Base-by-base conservation (phyloP, 2,113 vertebrate species). In the Phocoena sinus region DNA sequence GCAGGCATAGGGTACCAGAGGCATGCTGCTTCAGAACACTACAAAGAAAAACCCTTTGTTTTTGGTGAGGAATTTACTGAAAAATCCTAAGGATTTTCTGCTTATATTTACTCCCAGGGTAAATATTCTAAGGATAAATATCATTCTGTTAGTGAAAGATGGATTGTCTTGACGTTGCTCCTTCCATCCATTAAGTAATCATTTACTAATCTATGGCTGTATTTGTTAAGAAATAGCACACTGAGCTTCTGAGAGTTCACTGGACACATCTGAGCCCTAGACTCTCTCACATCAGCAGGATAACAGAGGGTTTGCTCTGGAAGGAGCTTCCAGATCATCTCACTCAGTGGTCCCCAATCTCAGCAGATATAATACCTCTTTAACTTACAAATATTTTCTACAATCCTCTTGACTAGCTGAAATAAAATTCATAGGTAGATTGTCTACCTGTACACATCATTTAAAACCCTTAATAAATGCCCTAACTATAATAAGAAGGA, bases 151-250 rank as follows among this genome's bases (percentile, higher is more conserved):
- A 74, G 60, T 25, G 23, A 91, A 53, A 93, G 44, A 80, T 41
- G 8, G 36, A 92, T 81, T 60, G 53, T 85, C 89, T 93, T 95
- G 86, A 85, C 41, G 65, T 53, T 85, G 86, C 28, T 91, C 36
- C 47, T 95, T 95, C 41, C 44, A 25, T 96, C n/a, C 67, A 44
- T 60, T 94, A 77, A 58, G 67, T 53, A 93, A 85, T n/a, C 68
- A 65, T 77, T 91, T 73, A 67, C 31, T 89, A 47, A 68, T n/a
- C 41, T 56, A 18, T 58, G 65, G 18, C 63, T 79, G 3, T 68
- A 41, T 62, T 92, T 94, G 47, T 87, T 88, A 79, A 56, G 41
- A 89, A 70, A 28, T 26, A 62, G 20, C 33, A 7, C 18, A 65
- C 7, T 44, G 20, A 38, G 23, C 33, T 76, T 67, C 71, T 68